Conservation (phyloP, 2,797 vertebrate species). For the Pipistrellus kuhlii region DNA sequence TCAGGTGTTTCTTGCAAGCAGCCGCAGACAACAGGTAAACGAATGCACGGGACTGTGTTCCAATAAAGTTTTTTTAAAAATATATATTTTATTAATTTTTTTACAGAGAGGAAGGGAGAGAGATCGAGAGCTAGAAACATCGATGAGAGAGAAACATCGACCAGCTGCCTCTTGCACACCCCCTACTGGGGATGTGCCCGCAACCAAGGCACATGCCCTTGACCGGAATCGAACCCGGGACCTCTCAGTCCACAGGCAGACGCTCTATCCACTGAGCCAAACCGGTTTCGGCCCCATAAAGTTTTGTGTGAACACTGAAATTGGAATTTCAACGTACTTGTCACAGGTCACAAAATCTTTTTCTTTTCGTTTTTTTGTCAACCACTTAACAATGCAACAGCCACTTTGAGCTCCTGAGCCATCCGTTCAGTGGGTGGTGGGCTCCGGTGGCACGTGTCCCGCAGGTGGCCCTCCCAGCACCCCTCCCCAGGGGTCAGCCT, state of each 20-base stretch:
- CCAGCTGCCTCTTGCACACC: too few species aligned
- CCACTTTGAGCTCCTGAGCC: background rate
- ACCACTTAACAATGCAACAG: background rate
- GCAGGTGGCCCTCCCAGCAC: background rate
- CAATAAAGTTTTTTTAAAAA: background rate
- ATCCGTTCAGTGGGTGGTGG: too few species aligned
- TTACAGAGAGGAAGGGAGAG: too few species aligned
- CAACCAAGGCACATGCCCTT: too few species aligned
- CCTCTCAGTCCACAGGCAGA: too few species aligned
- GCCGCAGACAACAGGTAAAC: background rate
- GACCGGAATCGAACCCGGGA: too few species aligned
- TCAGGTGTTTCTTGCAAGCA: background rate
- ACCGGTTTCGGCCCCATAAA: too few species aligned
- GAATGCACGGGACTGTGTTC: background rate
- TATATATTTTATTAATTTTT: too few species aligned
- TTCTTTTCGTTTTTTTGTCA: background rate
- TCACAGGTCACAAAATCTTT: background rate
- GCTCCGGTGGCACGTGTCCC: accelerated
- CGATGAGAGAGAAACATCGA: too few species aligned
- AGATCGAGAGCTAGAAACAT: too few species aligned
- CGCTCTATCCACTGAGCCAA: too few species aligned
- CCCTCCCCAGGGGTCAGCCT: slow-evolving; percentile 8
- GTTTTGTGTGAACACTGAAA: background rate
- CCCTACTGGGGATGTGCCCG: too few species aligned
- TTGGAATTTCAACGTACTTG: background rate